Conservation (phyloP, 1,140 invertebrate species). For the Drosophila repleta region DNA sequence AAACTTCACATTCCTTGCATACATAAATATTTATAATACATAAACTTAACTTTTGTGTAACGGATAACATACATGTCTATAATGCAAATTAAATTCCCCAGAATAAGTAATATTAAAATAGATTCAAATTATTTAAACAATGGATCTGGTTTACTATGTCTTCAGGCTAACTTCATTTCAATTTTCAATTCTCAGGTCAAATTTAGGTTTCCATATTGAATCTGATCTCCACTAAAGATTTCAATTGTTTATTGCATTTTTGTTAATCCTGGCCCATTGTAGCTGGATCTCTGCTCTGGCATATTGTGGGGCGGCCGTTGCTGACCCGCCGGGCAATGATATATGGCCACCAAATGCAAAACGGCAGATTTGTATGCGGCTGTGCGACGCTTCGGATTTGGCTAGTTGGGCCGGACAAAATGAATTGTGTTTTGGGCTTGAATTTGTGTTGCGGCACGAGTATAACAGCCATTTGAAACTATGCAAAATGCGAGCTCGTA, state of each 20-base stretch:
- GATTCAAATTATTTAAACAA: background rate
- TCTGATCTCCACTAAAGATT: too few relatives aligned
- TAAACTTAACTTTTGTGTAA: too few relatives aligned
- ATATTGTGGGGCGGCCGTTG: slow-evolving; percentile 20
- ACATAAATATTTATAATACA: too few relatives aligned
- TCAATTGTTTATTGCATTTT: background rate
- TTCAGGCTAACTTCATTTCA: too few relatives aligned
- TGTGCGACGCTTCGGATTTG: slow-evolving; percentile 32
- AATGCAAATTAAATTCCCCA: too few relatives aligned
- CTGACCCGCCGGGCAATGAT: slow-evolving; percentile 50
- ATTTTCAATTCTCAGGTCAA: too few relatives aligned
- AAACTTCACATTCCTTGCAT: too few relatives aligned
- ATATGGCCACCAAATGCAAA: slow-evolving; percentile 73
- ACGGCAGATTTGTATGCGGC: slow-evolving; percentile 67
- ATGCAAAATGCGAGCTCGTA: slow-evolving; percentile 75
- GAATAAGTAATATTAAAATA: background rate
- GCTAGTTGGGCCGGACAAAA: slow-evolving; percentile 38
- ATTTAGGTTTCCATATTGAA: too few relatives aligned
- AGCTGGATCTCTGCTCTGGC: background rate
- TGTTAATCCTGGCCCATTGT: slow-evolving; percentile 37
- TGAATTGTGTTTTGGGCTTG: slow-evolving; percentile 61
- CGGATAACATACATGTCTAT: too few relatives aligned
- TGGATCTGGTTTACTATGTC: too few relatives aligned
- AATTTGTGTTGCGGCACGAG: slow-evolving; percentile 35
- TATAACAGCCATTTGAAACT: slow-evolving; percentile 68